phyloP scores from a whole-genome alignment of 2,797 vertebrate genomes.

The Microcaecilia unicolor region DNA sequence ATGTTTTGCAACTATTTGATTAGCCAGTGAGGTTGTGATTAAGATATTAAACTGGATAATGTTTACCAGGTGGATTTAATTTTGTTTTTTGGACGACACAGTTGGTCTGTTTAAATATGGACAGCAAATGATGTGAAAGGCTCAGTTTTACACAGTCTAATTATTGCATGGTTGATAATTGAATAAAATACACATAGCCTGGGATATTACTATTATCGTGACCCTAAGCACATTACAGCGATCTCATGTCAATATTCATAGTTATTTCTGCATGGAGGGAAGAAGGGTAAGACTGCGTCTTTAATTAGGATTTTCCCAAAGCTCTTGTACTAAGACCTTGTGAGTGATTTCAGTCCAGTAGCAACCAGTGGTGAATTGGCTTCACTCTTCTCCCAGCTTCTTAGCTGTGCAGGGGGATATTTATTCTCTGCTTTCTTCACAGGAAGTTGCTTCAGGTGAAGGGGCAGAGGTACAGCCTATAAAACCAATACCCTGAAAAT shows the following conservation, averaged over 20 bases:
- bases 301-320: neutral
- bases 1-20: slow-evolving; percentile 34
- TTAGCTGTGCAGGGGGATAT: slow-evolving; percentile 2
- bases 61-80: too few relatives aligned
- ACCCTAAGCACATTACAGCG: neutral
- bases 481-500: slow-evolving; percentile 27
- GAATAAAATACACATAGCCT: too few relatives aligned
- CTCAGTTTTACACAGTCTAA: too few relatives aligned
- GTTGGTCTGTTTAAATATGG: neutral
- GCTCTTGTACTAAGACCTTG: neutral
- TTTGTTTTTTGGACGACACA: neutral
- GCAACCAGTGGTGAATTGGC: neutral
- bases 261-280: neutral
- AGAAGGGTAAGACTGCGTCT: neutral
- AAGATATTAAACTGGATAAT: slow-evolving; percentile 30
- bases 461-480: slow-evolving; percentile 23
- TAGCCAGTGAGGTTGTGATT: slow-evolving; percentile 44
- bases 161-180: too few relatives aligned
- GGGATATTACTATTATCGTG: too few relatives aligned
- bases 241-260: neutral
- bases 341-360: neutral
- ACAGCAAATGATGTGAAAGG: too few relatives aligned
- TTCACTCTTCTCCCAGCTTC: too few relatives aligned
- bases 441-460: slow-evolving; percentile 38
- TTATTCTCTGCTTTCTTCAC: slow-evolving; percentile 46